Conservation (phyloP, 1,140 invertebrate genomes). For the Pogonus chalceus region DNA sequence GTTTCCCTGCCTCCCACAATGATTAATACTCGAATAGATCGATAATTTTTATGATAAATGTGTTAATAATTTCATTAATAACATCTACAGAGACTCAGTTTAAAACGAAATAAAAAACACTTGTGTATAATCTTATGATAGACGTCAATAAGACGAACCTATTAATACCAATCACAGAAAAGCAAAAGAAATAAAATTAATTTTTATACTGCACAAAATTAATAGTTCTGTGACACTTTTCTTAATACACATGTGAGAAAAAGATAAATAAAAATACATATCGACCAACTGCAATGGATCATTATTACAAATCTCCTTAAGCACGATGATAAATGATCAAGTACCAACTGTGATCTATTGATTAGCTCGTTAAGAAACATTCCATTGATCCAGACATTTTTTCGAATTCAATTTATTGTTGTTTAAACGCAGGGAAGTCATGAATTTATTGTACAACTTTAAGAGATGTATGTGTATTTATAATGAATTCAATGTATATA, state of each 20-base stretch:
- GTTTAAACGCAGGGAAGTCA: not conserved
- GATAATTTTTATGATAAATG: slow-evolving; percentile 6
- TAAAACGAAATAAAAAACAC: not conserved
- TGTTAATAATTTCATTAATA: slow-evolving; percentile 7
- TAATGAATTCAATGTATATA: slow-evolving; percentile 36
- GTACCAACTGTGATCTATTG: slow-evolving; percentile 34
- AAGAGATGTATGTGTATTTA: slow-evolving; percentile 31
- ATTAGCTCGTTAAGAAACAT: slow-evolving; percentile 33
- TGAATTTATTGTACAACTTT: slow-evolving; percentile 15
- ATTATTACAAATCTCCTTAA: slow-evolving; percentile 35
- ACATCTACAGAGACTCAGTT: too few relatives aligned
- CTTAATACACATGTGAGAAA: not conserved
- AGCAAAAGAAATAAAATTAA: not conserved
- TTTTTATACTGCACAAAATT: not conserved
- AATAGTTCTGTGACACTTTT: slow-evolving; percentile 5
- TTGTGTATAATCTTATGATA: not conserved
- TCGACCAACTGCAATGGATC: slow-evolving; percentile 23
- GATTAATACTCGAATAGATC: not conserved
- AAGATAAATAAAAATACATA: slow-evolving; percentile 18
- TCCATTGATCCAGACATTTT: slow-evolving; percentile 20
- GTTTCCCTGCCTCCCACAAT: not conserved
- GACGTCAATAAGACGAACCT: not conserved
- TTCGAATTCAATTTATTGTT: slow-evolving; percentile 11
- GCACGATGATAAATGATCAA: slow-evolving; percentile 33
- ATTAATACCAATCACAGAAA: not conserved